These are phyloP conservation scores for Mormyrops boulengeri DNA, from an alignment of 2,797 vertebrate genomes.

Conservation along the genomic window DNA sequence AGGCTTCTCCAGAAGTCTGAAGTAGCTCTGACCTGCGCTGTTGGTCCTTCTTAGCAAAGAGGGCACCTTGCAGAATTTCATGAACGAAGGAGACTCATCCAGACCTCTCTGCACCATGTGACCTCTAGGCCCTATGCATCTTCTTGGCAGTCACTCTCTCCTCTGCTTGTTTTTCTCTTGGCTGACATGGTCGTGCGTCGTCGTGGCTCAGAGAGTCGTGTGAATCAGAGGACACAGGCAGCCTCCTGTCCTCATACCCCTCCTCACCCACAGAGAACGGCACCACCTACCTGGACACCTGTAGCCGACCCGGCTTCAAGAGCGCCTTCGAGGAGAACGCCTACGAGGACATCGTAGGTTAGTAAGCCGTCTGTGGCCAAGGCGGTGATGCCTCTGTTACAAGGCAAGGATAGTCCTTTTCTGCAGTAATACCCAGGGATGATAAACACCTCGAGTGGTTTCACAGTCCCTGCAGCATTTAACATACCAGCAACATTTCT, in stretches of 20 bases:
- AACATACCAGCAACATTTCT: constrained; percentile 1
- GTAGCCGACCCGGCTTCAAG: constrained; percentile 79
- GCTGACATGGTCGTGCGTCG: background rate
- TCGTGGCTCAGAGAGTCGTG: constrained; percentile 76
- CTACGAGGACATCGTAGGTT: constrained; percentile 98
- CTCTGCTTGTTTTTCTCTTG: background rate
- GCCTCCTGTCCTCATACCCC: constrained; percentile 75
- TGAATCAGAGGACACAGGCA: constrained; percentile 84
- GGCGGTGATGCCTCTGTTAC: background rate
- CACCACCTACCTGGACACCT: constrained; percentile 62
- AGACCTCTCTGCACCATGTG: constrained; percentile 6
- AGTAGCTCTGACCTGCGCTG: constrained; percentile 27
- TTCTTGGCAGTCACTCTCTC: background rate
- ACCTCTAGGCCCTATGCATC: background rate
- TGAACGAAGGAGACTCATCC: constrained; percentile 3
- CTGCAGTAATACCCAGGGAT: background rate
- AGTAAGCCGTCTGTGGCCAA: constrained; percentile 42
- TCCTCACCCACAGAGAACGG: constrained; percentile 87
- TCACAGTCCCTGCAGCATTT: background rate
- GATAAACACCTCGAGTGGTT: background rate
- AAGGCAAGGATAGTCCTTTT: background rate
- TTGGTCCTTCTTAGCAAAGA: constrained; percentile 14
- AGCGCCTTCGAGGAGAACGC: constrained; percentile 97
- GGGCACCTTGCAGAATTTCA: background rate
- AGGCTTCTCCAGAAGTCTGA: background rate